A percentile compares a stretch with the other conserved stretches of the same genome.
These are phyloP conservation scores for Agrochola lychnidis DNA, from an alignment of 2,888 invertebrate species.

Conservation along the genomic window DNA sequence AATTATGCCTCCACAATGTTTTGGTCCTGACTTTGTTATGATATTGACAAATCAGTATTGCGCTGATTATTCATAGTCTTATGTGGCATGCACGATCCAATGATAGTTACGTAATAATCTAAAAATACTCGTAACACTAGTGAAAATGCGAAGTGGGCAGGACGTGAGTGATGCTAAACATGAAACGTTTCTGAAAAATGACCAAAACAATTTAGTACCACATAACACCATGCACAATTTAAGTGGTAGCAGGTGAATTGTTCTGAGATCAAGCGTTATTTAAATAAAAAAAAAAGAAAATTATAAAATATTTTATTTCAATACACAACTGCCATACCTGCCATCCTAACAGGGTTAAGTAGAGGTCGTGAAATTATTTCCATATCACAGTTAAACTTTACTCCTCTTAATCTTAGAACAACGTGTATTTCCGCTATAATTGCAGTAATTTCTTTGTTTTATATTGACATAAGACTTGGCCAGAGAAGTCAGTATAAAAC, in stretches of 20 bases:
- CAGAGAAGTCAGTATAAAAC: conserved; percentile 57
- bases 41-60: conserved; percentile 82
- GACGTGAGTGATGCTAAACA: conserved; percentile 62
- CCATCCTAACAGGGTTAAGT: conserved; percentile 2
- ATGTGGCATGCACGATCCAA: conserved; percentile 87
- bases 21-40: conserved; percentile 86
- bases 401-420: conserved; percentile 69
- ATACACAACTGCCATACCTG: conserved; percentile 29
- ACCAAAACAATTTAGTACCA: conserved; percentile 79
- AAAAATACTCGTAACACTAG: conserved; percentile 64
- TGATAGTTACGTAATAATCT: conserved; percentile 67
- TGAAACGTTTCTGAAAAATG: conserved; percentile 67
- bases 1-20: conserved; percentile 82
- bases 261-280: conserved; percentile 66
- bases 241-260: conserved; percentile 63
- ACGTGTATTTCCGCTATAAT: conserved; percentile 56
- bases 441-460: conserved; percentile 62
- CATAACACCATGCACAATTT: conserved; percentile 89
- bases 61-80: conserved; percentile 86
- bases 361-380: conserved; percentile 15
- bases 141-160: conserved; percentile 61
- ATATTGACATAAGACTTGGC: conserved; percentile 42
- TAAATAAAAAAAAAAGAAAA: conserved; percentile 3
- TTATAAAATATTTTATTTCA: conserved; percentile 2
- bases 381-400: conserved; percentile 7